Base-by-base conservation (phyloP, 2,888 invertebrate species). In the Aspidiotus rigidus region DNA sequence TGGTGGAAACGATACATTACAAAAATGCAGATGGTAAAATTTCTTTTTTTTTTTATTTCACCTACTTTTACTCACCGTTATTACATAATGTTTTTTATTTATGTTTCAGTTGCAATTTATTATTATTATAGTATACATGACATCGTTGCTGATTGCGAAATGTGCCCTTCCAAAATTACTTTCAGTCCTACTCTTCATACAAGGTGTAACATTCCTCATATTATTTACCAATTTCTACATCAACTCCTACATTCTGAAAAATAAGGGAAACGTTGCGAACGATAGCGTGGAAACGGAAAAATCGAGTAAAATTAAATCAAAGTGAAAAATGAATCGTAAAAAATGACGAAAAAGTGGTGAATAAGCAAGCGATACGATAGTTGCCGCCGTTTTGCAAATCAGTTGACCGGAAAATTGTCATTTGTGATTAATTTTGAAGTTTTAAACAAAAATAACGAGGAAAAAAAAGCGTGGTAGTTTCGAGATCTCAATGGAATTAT, bases 121-220 rank as follows among this genome's bases (percentile, higher is more conserved):
- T 40, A 76, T 87, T 54, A 86, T 88, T 81, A 79, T 87, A 28
- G 76, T 79, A 7, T 88, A 87, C 76, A 82, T 87, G 77, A 76
- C 80, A 40, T 78, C 80, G 76, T 82, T 81, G 8, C 78, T 81
- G 60, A 78, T 77, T 41, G 80, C 81, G 77, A 82, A 83, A 72
- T 84, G 83, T 77, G 79, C 80, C 69, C 78, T 82, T 76, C 81
- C 83, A 49, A 82, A 81, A 73, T 78, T 80, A 0, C 77, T 83
- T 15, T 82, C 83, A 5, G 80, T 82, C 75, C 83, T 83, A 77
- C 82, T 84, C 75, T 78, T 81, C 17, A 79, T 78, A 70, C 82
- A 84, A 73, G 79, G 81, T 2, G 71, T 80, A 40, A 80, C 84
- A 69, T 84, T 84, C 75, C 77, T 84, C 28, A 83, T 82, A 73